Conservation (phyloP, 2,113 vertebrate species). For the Pristiophorus japonicus region DNA sequence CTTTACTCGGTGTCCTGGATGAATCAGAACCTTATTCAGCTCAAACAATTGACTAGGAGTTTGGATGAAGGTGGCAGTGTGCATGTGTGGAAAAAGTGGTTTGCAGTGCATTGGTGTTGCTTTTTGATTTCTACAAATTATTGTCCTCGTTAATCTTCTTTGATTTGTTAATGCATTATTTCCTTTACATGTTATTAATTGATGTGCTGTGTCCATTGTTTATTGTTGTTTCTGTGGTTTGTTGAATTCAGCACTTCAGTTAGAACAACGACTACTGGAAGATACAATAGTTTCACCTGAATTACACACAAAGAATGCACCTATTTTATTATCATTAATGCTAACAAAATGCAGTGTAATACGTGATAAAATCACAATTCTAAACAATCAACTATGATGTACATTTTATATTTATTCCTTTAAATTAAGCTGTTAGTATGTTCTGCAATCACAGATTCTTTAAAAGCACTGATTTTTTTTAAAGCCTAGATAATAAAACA, state of each 20-base stretch:
- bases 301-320: neutral
- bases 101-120: constrained; percentile 29
- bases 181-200: neutral
- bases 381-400: neutral
- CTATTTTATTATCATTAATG: neutral
- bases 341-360: neutral
- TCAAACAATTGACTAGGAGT: neutral
- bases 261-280: neutral
- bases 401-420: neutral
- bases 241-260: neutral
- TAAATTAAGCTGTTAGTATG: neutral
- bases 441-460: neutral
- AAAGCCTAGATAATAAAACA: neutral
- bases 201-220: neutral
- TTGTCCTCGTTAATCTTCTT: neutral
- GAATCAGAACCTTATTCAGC: neutral
- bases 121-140: constrained; percentile 15
- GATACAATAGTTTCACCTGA: neutral
- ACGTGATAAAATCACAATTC: neutral
- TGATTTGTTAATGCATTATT: neutral
- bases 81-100: constrained; percentile 26
- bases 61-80: constrained; percentile 14
- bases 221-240: constrained; percentile 16
- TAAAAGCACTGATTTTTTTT: neutral
- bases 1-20: neutral